Base-by-base conservation (phyloP, 1,140 invertebrate species). In the Drosophila jambulina region DNA sequence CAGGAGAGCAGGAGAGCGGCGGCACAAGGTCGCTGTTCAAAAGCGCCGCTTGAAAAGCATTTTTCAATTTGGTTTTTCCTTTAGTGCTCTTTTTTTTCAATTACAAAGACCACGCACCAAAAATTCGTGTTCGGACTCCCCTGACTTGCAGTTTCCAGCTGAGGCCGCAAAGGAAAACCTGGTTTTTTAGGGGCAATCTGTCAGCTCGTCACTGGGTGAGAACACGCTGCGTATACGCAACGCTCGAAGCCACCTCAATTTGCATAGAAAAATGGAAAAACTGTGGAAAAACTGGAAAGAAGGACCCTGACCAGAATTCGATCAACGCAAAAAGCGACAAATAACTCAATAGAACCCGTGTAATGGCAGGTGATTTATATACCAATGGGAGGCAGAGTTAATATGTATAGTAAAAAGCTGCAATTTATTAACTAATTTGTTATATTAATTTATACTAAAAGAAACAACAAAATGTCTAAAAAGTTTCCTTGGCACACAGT, bases 1-100 rank as follows among this genome's bases (percentile, higher is more conserved):
- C 27, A 36, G 34, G 27, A 21, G 19, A 40, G 25, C 8, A 32
- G 27, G 38, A 38, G 25, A 19, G 19, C 8, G 32, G 27, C 68
- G 56, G 43, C 56, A 70, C 75, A 83, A 83, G 82, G 82, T 86
- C 82, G 74, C 82, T 68, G 54, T 82, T 86, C 82, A 86, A 86
- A 85, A 68, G 69, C 34, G 75, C 82, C 81, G 72, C 75, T 58
- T 68, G 49, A 69, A 77, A 78, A 78, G 76, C 76, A 71, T 78
- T 78, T 74, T 78, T 71, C 58, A 78, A 78, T 78, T 78, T 62
- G 76, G 45, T 71, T 78, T 79, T 70, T 56, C 64, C 65, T 51
- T 49, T 65, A 48, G 45, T 48, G 23, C 54, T 58, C 27, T 32
- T 3, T 27, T 19, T 23, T 45, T 78, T 78, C 75, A 78, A 78